Conservation (phyloP, 2,797 vertebrate species). For the Serranus cabrilla region DNA sequence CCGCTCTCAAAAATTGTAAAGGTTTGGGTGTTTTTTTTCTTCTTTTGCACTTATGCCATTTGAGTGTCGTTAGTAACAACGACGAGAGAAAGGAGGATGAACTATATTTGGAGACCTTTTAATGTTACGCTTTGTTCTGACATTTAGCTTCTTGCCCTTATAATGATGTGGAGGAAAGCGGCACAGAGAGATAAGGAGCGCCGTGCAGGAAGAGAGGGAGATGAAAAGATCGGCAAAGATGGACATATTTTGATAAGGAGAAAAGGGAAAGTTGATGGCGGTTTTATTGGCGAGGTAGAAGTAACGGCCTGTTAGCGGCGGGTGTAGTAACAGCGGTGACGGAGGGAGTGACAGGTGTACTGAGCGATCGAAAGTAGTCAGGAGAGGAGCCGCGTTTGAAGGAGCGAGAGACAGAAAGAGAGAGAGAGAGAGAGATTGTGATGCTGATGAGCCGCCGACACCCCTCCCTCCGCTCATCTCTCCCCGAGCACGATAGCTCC, state of each 20-base stretch:
- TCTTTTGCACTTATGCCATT: constrained; percentile 25
- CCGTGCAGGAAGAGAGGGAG: constrained; percentile 3
- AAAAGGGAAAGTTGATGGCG: constrained; percentile 19
- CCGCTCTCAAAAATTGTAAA: constrained; percentile 17
- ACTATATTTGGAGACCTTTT: constrained; percentile 58
- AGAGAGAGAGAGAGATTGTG: constrained; percentile 58
- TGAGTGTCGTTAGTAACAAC: constrained; percentile 25
- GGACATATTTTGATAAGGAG: constrained; percentile 1
- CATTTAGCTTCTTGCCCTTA: constrained; percentile 60
- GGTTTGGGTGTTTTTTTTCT: constrained; percentile 20
- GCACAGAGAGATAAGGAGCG: constrained; percentile 29
- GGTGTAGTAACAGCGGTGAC: not conserved
- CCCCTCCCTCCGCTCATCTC: constrained; percentile 65
- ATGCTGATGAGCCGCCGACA: constrained; percentile 64
- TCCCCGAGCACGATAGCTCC: constrained; percentile 73
- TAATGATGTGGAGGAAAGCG: constrained; percentile 28
- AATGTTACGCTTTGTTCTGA: constrained; percentile 57
- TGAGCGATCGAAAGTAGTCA: constrained; percentile 5
- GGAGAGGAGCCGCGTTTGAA: constrained; percentile 36
- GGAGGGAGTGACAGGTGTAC: constrained; percentile 18
- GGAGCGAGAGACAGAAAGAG: constrained; percentile 39
- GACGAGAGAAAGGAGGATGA: constrained; percentile 33
- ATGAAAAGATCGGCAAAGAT: constrained; percentile 12
- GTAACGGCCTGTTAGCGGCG: constrained; percentile 15
- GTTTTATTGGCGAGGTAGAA: not conserved